Evolutionary conservation across 2,113 vertebrate species (phyloP).

Genomic region (Aldabrachelys gigantea): DNA sequence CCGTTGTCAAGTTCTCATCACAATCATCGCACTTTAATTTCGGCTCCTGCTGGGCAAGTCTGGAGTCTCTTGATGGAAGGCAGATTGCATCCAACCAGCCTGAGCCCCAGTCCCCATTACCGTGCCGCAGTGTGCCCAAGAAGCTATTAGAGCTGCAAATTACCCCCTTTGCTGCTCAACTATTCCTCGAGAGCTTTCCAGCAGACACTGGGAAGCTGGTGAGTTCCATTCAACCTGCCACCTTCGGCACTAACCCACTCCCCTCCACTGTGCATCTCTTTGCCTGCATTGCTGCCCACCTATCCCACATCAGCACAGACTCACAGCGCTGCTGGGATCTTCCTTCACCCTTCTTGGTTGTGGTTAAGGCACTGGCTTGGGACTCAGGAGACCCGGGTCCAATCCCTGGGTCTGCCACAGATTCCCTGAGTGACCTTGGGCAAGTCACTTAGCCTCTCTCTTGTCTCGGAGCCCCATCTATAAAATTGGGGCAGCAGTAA

Average conservation of each 20-base stretch:
- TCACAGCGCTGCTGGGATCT: no score
- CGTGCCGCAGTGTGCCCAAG: background rate
- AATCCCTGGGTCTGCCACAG: background rate
- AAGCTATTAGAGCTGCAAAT: background rate
- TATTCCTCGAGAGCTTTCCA: background rate
- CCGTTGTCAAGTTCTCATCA: background rate
- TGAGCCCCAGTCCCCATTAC: background rate
- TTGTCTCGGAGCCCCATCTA: no score
- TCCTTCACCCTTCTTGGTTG: background rate
- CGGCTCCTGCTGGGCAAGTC: background rate
- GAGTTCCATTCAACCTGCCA: background rate
- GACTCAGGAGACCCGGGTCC: no score
- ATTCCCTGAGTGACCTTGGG: background rate
- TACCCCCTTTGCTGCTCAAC: background rate
- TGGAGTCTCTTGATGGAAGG: background rate
- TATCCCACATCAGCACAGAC: background rate
- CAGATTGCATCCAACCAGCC: background rate
- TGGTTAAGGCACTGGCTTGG: background rate
- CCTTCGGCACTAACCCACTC: background rate
- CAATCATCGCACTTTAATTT: background rate
- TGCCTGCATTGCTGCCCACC: background rate
- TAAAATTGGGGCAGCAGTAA: background rate
- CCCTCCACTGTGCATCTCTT: background rate
- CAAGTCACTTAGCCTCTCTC: background rate
- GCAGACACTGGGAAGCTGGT: accelerated